Evolutionary conservation across 2,888 invertebrate species (phyloP).

Genomic region (Drosophila lutescens): DNA sequence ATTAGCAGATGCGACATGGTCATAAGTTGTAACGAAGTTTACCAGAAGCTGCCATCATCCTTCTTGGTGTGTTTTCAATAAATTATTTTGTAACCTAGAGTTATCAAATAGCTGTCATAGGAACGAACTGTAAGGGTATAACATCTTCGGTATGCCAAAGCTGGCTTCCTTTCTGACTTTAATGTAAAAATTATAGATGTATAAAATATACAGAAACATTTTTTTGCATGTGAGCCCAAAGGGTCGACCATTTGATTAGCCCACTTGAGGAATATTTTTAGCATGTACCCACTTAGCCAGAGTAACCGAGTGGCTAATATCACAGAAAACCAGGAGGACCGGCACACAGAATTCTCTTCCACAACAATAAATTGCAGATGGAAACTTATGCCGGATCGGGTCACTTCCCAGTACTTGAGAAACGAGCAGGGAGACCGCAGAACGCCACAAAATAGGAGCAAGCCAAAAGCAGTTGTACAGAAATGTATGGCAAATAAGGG

Average conservation of each 20-base stretch:
- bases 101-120: too few species aligned
- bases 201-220: not conserved
- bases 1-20: too few species aligned
- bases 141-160: too few species aligned
- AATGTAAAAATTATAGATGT: too few species aligned
- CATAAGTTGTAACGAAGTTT: too few species aligned
- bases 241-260: conserved; percentile 19
- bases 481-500: conserved; percentile 72
- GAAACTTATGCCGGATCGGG: conserved; percentile 63
- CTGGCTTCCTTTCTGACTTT: too few species aligned
- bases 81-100: too few species aligned
- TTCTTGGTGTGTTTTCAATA: too few species aligned
- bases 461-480: conserved; percentile 32
- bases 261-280: conserved; percentile 15
- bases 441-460: conserved; percentile 37
- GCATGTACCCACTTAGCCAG: conserved; percentile 10
- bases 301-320: conserved; percentile 22
- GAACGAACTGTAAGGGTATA: too few species aligned
- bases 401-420: conserved; percentile 58
- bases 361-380: conserved; percentile 56
- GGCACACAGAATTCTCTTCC: conserved; percentile 22
- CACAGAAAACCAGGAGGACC: not conserved
- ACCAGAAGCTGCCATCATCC: too few species aligned
- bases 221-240: not conserved
- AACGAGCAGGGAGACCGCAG: conserved; percentile 29